These are phyloP conservation scores for Apeltes quadracus DNA, from an alignment of 2,113 vertebrate genomes.

Conservation along the genomic window DNA sequence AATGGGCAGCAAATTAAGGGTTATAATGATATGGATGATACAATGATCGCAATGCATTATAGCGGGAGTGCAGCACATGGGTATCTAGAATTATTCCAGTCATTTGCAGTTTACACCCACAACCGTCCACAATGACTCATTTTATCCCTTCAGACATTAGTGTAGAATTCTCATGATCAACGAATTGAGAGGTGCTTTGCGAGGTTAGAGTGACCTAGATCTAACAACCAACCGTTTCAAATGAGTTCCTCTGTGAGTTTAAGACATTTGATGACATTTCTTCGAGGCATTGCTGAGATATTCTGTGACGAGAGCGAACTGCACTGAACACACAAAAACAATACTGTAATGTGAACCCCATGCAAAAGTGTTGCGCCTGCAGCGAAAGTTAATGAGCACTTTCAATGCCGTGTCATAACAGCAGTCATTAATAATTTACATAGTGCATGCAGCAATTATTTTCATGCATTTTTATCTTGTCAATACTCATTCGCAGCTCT, in stretches of 20 bases:
- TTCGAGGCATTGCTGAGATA: background rate
- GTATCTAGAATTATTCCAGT: background rate
- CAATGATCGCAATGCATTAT: background rate
- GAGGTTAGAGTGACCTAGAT: background rate
- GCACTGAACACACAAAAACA: background rate
- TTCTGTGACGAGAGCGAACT: background rate
- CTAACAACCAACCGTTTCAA: background rate
- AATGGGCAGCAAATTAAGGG: background rate
- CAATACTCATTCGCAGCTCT: constrained; percentile 16
- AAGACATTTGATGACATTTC: background rate
- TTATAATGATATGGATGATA: background rate
- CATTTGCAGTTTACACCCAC: background rate
- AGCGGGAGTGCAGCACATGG: background rate
- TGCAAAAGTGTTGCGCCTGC: constrained; percentile 16
- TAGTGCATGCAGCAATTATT: constrained; percentile 6
- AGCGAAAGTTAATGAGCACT: constrained; percentile 23
- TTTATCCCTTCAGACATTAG: background rate
- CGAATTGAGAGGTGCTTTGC: background rate
- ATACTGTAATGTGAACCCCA: background rate
- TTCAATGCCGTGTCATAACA: background rate
- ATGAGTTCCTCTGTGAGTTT: background rate
- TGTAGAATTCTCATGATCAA: background rate
- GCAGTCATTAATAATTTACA: constrained; percentile 30
- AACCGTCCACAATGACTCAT: background rate
- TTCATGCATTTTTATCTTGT: constrained; percentile 9